Base-by-base conservation (phyloP, 2,888 invertebrate species). In the Ditylenchus weischeri region DNA sequence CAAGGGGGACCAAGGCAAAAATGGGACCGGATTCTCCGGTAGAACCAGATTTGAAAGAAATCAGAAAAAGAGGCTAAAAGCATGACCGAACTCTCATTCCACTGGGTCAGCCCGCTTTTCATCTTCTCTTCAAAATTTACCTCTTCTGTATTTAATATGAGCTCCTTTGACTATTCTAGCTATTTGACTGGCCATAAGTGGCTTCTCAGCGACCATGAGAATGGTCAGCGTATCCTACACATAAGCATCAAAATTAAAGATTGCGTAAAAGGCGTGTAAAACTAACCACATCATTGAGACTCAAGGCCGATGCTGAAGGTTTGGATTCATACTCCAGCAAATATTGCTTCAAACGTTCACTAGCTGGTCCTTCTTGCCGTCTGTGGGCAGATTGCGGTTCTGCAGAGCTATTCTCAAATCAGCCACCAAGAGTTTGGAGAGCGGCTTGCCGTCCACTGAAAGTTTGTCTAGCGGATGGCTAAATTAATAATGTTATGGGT, bases 161-260 rank as follows among this genome's bases (percentile, higher is more conserved):
- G 91, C 90, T 18, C 35, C 65, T 85, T 91, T 90, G 75, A 98
- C 87, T 82, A 98, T 93, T 79, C 88, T 90, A 1, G 96, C 92
- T 43, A 98, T 87, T 60, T 94, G 92, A 82, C 90, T 90, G 21
- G 96, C 96, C 84, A 98, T 84, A 68, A 95, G 94, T 43, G 98
- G 98, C 89, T 98, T 98, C 85, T 70, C 70, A 77, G 96, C 95
- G 81, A 98, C 93, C 96, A 96, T 96, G 75, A 98, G 88, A 65
- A 85, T 85, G 8, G 29, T 36, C 13, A 67, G 21, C 15, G 19
- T n/a, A 48, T 49, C 29, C 68, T 67, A 43, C 36, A 67, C 58
- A 19, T 57, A 29, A 29, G 29, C 29, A 29, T 29, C 29, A 29
- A 29, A 29, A 29, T 5, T 29, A 29, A 5, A 29, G 3, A 29